Percentiles rank a stretch among this genome's conserved stretches.
These are phyloP conservation scores for Darevskia mixta DNA, from an alignment of 2,797 vertebrate species.

Conservation along the genomic window DNA sequence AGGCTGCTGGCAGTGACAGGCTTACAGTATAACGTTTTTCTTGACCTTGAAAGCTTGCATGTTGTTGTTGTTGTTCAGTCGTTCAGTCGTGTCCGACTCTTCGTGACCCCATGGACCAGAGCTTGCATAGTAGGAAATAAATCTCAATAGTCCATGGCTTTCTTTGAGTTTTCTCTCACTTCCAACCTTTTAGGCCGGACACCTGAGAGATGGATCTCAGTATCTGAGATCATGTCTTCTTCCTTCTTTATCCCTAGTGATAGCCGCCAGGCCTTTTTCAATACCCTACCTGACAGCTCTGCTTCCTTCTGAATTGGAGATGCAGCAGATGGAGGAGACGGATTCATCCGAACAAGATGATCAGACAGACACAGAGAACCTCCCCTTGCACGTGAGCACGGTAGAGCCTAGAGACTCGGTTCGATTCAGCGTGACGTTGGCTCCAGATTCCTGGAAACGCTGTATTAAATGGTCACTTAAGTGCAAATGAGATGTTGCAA, in stretches of 20 bases:
- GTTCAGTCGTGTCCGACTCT: too few species aligned
- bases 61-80: too few species aligned
- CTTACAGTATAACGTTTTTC: not conserved
- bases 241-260: slow-evolving; percentile 81
- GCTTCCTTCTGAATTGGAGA: slow-evolving; percentile 95
- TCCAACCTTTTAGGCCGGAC: not conserved
- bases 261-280: slow-evolving; percentile 89
- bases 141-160: not conserved
- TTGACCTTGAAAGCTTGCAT: not conserved
- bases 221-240: not conserved
- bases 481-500: not conserved
- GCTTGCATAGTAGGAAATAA: not conserved
- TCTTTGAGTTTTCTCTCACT: not conserved
- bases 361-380: slow-evolving; percentile 94
- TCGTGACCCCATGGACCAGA: not conserved
- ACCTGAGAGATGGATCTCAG: too few species aligned
- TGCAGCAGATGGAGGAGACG: slow-evolving; percentile 96
- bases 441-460: not conserved
- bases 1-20: not conserved
- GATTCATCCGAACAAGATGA: slow-evolving; percentile 98
- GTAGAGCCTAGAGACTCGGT: slow-evolving; percentile 53
- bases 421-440: not conserved
- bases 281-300: slow-evolving; percentile 96
- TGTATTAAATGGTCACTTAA: not conserved
- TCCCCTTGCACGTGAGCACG: slow-evolving; percentile 83